Conservation (phyloP, 30 jellyfish, hydroid and myxozoan species). For the Rhopilema esculentum region DNA sequence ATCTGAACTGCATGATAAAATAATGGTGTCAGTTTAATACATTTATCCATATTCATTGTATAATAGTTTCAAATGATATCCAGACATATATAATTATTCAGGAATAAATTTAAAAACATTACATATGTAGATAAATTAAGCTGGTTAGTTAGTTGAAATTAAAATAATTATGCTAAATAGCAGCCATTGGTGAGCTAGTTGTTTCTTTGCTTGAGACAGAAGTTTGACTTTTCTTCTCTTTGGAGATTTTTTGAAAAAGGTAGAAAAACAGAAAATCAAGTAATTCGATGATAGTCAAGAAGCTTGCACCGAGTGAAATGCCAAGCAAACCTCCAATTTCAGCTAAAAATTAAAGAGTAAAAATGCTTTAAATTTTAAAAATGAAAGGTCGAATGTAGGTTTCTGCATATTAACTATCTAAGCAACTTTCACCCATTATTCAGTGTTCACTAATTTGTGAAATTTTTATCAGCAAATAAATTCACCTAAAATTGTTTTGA, state of each 20-base stretch:
- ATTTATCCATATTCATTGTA: too few relatives aligned
- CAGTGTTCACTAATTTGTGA: too few relatives aligned
- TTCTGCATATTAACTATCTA: not conserved
- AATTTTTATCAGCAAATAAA: too few relatives aligned
- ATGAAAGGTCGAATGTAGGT: not conserved
- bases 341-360: conserved; percentile 22
- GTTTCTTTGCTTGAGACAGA: not conserved
- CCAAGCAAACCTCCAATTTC: conserved; percentile 70
- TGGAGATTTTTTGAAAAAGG: not conserved
- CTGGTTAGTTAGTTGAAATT: not conserved
- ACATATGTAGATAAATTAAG: too few relatives aligned
- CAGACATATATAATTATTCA: too few relatives aligned
- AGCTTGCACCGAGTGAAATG: conserved; percentile 64
- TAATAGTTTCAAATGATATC: too few relatives aligned
- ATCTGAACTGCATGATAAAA: too few relatives aligned
- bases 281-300: conserved; percentile 45
- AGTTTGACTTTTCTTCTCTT: not conserved
- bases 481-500: too few relatives aligned
- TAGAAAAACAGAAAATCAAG: conserved; percentile 17
- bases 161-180: not conserved
- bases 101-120: too few relatives aligned
- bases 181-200: not conserved
- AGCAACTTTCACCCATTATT: not conserved
- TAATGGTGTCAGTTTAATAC: too few relatives aligned
- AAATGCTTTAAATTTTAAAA: not conserved